Base-by-base conservation (phyloP, 1,140 invertebrate genomes). In the Eupristina koningsbergeri region DNA sequence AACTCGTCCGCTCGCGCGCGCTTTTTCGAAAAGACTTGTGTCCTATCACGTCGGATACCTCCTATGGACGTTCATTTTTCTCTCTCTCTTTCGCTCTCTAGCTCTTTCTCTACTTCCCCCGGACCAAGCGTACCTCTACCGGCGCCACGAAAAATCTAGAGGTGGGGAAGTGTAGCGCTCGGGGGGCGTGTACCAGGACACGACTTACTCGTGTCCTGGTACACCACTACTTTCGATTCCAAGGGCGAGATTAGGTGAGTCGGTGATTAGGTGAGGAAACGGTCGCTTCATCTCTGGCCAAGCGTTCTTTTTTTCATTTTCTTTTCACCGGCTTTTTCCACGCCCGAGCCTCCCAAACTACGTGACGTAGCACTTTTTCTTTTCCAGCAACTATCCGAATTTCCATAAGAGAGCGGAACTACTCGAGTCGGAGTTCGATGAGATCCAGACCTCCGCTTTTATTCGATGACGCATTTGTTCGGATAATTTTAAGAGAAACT, bases 21-120 rank as follows among this genome's bases (percentile, higher is more conserved):
- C 81, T 77, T 83, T 83, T 80, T 75, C 83, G 71, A 80, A 80
- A 69, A 71, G 79, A 80, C 77, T 79, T 61, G n/a, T 11, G n/a
- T 31, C 73, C n/a, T 31, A 41, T 13, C 47, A 34, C 45, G 41
- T 29, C 45, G 73, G 9, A n/a, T 29, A 75, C 41, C 73, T 75
- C 45, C 22, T 11, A 36, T 26, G 41, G 45, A 31, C 63, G 73
- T 45, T 41, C 36, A 26, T 13, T 45, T 0, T 31, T 22, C 73
- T 67, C 29, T 67, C 64, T 50, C 47, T 50, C 47, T 50, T 34
- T 67, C 67, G 22, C 36, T 71, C 36, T 71, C 67, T 41, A 8
- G 6, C 13, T 71, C 67, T 36, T 22, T 17, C 73, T 5, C 26
- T 17, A 9, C 45, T 15, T 7, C 26, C 13, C 34, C 31, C 61